Base-by-base conservation (phyloP, 2,888 invertebrate species). In the Drosophila bunnanda region DNA sequence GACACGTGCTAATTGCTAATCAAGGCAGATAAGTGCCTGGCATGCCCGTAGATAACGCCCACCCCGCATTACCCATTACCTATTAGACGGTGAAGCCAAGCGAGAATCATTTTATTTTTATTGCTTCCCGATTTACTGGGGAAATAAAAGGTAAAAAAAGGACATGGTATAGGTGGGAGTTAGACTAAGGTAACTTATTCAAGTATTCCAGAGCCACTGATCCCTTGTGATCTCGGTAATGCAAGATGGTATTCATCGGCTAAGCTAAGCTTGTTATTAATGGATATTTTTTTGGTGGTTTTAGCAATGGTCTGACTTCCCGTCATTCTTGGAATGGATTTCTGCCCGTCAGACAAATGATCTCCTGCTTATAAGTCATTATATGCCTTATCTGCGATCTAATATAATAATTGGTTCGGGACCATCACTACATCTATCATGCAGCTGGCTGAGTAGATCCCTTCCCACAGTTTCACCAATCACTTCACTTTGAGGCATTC, bases 1-100 rank as follows among this genome's bases (percentile, higher is more conserved):
- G 41, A 60, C 60, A 41, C 60, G 57, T 88, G 83, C 88, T 83
- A 83, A 83, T 83, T 83, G 83, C 88, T 83, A 83, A 83, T 83
- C 83, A 88, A 76, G 59, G 62, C 74, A 78, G 88, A 87, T 87
- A 83, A 84, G 70, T 62, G 73, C 17, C 58, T 38, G 17, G 65
- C 32, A 30, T 39, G 20, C 65, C 32, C 50, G 50, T 34, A 34
- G 34, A 52, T 52, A 52, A 15, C 34, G 50, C 50, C 32, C 28
- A 28, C 56, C 46, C 34, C 34, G 41, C 48, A 46, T 38, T 58
- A 32, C 50, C 32, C 32, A 32, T 32, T 50, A 48, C 50, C 66
- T 82, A 84, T 84, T 78, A 71, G 56, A 66, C 60, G 82, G 69
- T 62, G 70, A 59, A 75, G 68, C 67, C 69, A 75, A 76, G 70